Evolutionary conservation across 2,113 vertebrate species (phyloP).

Genomic region (Pagrus major): DNA sequence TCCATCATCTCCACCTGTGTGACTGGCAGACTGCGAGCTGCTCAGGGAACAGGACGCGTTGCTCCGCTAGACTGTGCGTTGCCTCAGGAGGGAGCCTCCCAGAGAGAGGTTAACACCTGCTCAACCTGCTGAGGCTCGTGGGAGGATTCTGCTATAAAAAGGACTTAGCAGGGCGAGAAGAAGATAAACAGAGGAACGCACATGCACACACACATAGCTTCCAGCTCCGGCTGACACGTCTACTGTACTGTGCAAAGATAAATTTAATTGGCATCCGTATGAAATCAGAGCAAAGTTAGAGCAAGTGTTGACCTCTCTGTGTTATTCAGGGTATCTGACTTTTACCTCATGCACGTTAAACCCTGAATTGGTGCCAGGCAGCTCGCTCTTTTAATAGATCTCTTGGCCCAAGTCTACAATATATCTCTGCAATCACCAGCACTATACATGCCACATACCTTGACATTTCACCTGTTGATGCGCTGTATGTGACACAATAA

Average conservation of each 20-base stretch:
- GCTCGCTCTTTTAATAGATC: not conserved
- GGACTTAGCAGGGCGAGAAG: constrained; percentile 26
- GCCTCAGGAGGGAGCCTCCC: constrained; percentile 56
- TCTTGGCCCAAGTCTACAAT: constrained; percentile 4
- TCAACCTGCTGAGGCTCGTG: constrained; percentile 66
- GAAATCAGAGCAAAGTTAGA: not conserved
- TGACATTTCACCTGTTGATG: constrained; percentile 14
- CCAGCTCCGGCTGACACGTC: not conserved
- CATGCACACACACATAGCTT: not conserved
- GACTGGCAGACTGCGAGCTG: constrained; percentile 67
- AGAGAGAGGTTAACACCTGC: constrained; percentile 73
- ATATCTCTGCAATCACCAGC: not conserved
- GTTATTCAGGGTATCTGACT: not conserved
- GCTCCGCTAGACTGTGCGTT: constrained; percentile 57
- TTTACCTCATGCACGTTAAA: not conserved
- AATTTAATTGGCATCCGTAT: not conserved
- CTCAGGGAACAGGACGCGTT: constrained; percentile 65
- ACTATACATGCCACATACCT: not conserved
- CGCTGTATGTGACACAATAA: constrained; percentile 2
- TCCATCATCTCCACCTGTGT: constrained; percentile 54
- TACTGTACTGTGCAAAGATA: not conserved
- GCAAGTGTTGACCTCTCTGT: not conserved
- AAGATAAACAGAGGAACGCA: constrained; percentile 31
- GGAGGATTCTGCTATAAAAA: constrained; percentile 61
- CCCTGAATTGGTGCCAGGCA: not conserved